These are phyloP conservation scores for Myotis davidii DNA, from an alignment of 2,113 vertebrate genomes.

Conservation along the genomic window DNA sequence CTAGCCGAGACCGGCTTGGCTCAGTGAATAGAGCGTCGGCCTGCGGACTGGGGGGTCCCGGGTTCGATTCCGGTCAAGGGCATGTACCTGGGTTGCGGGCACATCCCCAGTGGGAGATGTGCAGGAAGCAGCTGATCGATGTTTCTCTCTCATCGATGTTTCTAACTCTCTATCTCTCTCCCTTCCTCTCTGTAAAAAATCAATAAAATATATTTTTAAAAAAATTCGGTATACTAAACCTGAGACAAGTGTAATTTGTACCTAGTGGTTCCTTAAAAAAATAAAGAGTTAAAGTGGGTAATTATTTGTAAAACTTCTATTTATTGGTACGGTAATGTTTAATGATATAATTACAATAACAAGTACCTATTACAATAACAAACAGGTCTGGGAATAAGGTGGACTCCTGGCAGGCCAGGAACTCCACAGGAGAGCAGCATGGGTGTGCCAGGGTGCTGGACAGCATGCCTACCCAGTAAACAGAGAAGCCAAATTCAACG, in stretches of 20 bases:
- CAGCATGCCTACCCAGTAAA: background rate
- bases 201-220: too few relatives aligned
- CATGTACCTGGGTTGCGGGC: too few relatives aligned
- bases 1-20: too few relatives aligned
- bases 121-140: too few relatives aligned
- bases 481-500: background rate
- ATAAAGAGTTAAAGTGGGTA: background rate
- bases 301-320: background rate
- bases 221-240: background rate
- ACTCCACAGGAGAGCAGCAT: background rate
- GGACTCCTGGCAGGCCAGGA: background rate
- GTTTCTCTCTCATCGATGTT: too few relatives aligned
- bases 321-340: background rate
- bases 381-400: background rate
- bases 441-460: accelerated
- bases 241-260: background rate
- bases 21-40: too few relatives aligned
- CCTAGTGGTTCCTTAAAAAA: background rate
- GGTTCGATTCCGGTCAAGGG: too few relatives aligned
- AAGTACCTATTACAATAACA: background rate
- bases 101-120: too few relatives aligned
- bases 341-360: background rate
- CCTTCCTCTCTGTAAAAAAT: too few relatives aligned
- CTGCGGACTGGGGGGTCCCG: too few relatives aligned
- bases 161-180: too few relatives aligned